Conservation (phyloP, 2,888 invertebrate genomes). For the Selenia dentaria region DNA sequence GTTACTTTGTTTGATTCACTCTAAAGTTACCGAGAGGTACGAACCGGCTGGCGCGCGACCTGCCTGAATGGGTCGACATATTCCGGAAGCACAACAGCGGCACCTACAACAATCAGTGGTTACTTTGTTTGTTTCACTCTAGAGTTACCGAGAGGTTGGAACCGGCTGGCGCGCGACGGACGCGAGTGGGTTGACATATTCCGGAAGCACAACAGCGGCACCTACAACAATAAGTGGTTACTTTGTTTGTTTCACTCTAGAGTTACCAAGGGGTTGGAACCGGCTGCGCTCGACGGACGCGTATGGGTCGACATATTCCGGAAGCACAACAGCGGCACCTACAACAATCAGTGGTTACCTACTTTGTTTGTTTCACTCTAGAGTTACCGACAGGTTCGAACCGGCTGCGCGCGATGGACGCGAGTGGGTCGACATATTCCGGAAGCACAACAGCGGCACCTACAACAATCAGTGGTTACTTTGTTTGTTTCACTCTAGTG, state of each 20-base stretch:
- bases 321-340: conserved; percentile 88
- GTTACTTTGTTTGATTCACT: no score
- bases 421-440: conserved; percentile 86
- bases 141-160: no score
- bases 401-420: conserved; percentile 82
- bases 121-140: no score
- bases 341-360: conserved; percentile 92
- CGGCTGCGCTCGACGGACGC: conserved; percentile 82
- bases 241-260: no score
- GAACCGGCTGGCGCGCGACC: conserved; percentile 85
- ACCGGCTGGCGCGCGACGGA: conserved; percentile 84
- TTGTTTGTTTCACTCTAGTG: no score
- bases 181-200: conserved; percentile 86
- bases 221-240: conserved; percentile 92
- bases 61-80: conserved; percentile 84
- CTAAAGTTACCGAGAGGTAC: conserved; percentile 88
- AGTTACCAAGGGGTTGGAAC: no score
- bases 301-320: conserved; percentile 86
- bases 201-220: conserved; percentile 87
- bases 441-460: conserved; percentile 87
- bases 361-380: no score
- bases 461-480: conserved; percentile 91
- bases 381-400: no score
- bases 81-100: conserved; percentile 88
- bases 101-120: conserved; percentile 92